Conservation (phyloP, 2,888 invertebrate species). For the Odontocerum albicorne region DNA sequence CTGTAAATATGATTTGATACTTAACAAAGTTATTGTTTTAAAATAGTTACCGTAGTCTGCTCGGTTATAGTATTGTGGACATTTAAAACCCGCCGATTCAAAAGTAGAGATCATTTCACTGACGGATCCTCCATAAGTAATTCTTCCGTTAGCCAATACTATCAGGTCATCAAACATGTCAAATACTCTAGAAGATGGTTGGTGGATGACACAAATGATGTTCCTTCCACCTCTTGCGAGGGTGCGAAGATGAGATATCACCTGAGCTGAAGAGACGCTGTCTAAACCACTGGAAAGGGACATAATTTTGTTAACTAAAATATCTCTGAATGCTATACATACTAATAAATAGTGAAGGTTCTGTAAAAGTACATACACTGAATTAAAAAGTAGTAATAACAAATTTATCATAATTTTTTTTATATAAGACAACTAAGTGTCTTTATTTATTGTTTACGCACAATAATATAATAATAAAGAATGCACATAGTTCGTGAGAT, state of each 20-base stretch:
- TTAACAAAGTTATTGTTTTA: neutral
- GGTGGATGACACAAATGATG: constrained; percentile 77
- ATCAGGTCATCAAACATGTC: constrained; percentile 73
- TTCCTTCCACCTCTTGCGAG: constrained; percentile 68
- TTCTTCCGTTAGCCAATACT: constrained; percentile 67
- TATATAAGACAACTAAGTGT: too few species aligned
- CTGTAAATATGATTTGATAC: too few species aligned
- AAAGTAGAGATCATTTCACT: constrained; percentile 62
- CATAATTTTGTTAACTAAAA: too few species aligned
- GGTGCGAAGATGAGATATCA: constrained; percentile 61
- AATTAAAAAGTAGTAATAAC: too few species aligned
- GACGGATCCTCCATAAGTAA: constrained; percentile 68
- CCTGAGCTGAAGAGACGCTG: constrained; percentile 68
- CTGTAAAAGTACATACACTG: too few species aligned
- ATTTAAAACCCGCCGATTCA: constrained; percentile 60
- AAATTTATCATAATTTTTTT: too few species aligned
- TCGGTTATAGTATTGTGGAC: constrained; percentile 78
- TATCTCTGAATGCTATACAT: too few species aligned
- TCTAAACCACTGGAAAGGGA: constrained; percentile 58
- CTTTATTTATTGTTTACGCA: too few species aligned
- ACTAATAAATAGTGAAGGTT: too few species aligned
- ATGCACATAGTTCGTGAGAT: too few species aligned
- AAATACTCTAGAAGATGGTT: constrained; percentile 75
- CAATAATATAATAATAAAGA: too few species aligned
- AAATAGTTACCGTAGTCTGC: constrained; percentile 69